Percentiles rank a stretch among this genome's conserved stretches.
phyloP scores from a whole-genome alignment of 2,888 invertebrate species.

The Drosophila helvetica region DNA sequence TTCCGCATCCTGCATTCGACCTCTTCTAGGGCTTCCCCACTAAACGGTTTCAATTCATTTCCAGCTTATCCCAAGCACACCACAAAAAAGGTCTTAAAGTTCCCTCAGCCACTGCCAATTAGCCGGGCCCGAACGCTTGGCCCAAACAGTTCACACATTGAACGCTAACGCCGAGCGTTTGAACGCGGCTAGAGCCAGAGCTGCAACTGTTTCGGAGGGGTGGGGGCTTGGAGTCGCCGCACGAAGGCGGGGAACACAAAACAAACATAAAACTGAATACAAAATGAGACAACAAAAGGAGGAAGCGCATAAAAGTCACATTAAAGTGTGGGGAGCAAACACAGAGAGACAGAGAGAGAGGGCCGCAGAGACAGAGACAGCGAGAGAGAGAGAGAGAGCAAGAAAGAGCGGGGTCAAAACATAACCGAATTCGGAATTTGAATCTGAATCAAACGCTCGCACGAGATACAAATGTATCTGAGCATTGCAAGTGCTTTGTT shows the following conservation, averaged over 20 bases:
- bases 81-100: slow-evolving; percentile 24
- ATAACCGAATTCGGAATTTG: slow-evolving; percentile 34
- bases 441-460: slow-evolving; percentile 33
- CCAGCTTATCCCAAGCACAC: slow-evolving; percentile 27
- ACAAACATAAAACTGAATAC: slow-evolving; percentile 71
- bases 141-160: neutral
- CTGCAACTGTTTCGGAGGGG: slow-evolving; percentile 37
- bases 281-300: slow-evolving; percentile 73
- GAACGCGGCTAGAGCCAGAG: slow-evolving; percentile 9
- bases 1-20: slow-evolving; percentile 1
- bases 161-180: slow-evolving; percentile 11
- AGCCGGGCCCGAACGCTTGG: slow-evolving; percentile 44
- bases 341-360: neutral
- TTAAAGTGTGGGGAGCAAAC: slow-evolving; percentile 58
- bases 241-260: slow-evolving; percentile 36
- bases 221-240: slow-evolving; percentile 39
- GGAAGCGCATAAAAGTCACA: slow-evolving; percentile 76
- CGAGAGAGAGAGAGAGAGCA: slow-evolving; percentile 17
- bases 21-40: slow-evolving; percentile 32
- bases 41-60: slow-evolving; percentile 19
- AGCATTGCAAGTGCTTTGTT: slow-evolving; percentile 37
- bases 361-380: neutral
- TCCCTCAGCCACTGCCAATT: slow-evolving; percentile 48
- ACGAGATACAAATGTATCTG: slow-evolving; percentile 46
- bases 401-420: slow-evolving; percentile 18